These are phyloP conservation scores for Drosophila mulleri DNA, from an alignment of 2,888 invertebrate species.

Conservation along the genomic window DNA sequence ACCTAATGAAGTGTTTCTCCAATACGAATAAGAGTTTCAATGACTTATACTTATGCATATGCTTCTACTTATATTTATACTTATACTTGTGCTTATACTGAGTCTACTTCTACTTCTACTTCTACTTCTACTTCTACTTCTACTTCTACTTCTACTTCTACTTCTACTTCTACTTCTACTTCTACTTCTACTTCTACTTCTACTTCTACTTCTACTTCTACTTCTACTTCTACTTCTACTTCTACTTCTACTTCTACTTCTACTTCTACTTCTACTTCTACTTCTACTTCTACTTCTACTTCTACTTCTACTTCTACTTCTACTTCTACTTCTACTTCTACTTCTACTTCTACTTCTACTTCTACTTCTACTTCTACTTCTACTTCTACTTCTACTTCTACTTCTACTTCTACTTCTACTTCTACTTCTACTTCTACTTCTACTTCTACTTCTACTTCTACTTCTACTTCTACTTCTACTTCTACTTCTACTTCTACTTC, in stretches of 20 bases:
- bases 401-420: background rate
- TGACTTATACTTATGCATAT: background rate
- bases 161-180: background rate
- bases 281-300: background rate
- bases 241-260: background rate
- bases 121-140: background rate
- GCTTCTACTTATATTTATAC: background rate
- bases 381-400: background rate
- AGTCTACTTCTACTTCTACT: background rate
- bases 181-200: background rate
- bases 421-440: slow-evolving; percentile 1
- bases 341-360: background rate
- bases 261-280: background rate
- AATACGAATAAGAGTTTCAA: background rate
- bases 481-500: background rate
- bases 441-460: slow-evolving; percentile 2
- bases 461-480: background rate
- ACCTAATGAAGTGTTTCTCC: background rate
- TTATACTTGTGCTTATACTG: background rate
- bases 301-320: background rate
- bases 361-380: background rate
- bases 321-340: background rate
- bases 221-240: background rate
- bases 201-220: background rate
- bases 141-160: slow-evolving; percentile 4